phyloP scores from a whole-genome alignment of 2,888 invertebrate genomes.

The Mythimna ferrago region DNA sequence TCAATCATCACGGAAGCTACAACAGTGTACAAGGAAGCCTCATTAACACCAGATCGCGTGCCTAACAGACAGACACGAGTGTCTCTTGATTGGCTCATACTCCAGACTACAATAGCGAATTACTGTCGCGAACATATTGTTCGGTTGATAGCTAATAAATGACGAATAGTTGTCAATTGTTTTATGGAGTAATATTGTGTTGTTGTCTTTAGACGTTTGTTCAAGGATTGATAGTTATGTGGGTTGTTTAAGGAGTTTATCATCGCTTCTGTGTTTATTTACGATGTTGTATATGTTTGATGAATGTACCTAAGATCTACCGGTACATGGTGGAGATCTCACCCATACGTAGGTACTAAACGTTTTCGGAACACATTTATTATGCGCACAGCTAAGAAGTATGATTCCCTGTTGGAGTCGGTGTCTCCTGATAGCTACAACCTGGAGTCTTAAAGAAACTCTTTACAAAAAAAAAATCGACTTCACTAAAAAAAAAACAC shows the following conservation, averaged over 20 bases:
- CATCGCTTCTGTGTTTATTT: background rate
- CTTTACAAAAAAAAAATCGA: too few species aligned
- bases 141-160: conserved; percentile 32
- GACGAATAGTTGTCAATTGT: conserved; percentile 25
- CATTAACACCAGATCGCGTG: conserved; percentile 43
- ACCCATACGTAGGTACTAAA: too few species aligned
- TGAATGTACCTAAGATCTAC: too few species aligned
- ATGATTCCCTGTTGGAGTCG: too few species aligned
- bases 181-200: conserved; percentile 22
- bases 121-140: conserved; percentile 12
- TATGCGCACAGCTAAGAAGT: too few species aligned
- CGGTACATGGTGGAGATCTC: too few species aligned
- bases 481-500: too few species aligned
- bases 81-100: conserved; percentile 26
- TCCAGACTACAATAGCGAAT: conserved; percentile 20
- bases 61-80: conserved; percentile 7
- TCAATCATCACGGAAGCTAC: conserved; percentile 14
- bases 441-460: too few species aligned
- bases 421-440: too few species aligned
- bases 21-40: conserved; percentile 27
- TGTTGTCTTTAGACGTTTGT: background rate
- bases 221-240: conserved; percentile 7
- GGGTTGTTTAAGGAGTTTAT: background rate
- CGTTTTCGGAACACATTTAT: too few species aligned
- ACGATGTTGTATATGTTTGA: background rate